Conservation (phyloP, 2,797 vertebrate species). For the Tokudaia muenninki region DNA sequence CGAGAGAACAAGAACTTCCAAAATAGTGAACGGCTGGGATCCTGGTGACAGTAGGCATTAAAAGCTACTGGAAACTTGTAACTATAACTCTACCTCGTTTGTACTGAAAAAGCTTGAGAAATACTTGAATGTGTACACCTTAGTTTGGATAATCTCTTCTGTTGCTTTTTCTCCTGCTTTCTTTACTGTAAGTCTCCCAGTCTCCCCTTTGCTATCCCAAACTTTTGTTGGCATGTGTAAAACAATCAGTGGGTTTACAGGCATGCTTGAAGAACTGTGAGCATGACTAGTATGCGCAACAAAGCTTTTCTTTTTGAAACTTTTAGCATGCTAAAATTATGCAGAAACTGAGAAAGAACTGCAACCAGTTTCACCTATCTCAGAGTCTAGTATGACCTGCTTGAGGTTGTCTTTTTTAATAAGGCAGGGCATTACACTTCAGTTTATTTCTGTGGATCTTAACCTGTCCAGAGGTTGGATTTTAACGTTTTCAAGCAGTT, state of each 20-base stretch:
- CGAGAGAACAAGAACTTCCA: not conserved
- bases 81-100: not conserved
- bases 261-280: not conserved
- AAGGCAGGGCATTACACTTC: not conserved
- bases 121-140: not conserved
- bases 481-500: not conserved
- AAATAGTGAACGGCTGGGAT: not conserved
- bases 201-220: not conserved
- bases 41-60: not conserved
- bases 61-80: not conserved
- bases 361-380: not conserved
- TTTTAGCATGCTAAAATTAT: not conserved
- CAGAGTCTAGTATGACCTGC: not conserved
- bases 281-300: not conserved
- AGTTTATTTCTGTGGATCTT: not conserved
- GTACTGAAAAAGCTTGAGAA: constrained; percentile 7
- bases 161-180: not conserved
- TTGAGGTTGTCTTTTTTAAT: not conserved
- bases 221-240: not conserved
- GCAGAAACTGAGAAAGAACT: not conserved
- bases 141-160: not conserved
- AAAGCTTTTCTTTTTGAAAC: not conserved
- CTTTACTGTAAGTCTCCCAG: not conserved
- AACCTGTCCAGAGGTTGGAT: not conserved
- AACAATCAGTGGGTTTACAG: not conserved